Evolutionary conservation across 1,140 invertebrate species (phyloP).

Genomic region (Laupala kohalensis): DNA sequence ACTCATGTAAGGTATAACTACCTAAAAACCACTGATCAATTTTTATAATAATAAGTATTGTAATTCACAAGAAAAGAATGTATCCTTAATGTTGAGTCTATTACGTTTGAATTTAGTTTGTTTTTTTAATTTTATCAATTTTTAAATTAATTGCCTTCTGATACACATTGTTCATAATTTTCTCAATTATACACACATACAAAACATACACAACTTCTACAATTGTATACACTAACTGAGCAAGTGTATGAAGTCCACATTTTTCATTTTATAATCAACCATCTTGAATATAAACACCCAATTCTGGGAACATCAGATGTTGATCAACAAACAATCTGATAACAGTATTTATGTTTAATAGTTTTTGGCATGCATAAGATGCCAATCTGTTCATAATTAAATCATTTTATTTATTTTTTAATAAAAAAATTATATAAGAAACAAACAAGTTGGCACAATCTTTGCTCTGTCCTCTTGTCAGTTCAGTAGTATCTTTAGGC

Average conservation of each 20-base stretch:
- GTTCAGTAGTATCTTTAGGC: neutral
- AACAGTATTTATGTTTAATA: neutral
- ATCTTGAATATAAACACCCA: neutral
- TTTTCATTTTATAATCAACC: neutral
- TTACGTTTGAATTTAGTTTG: neutral
- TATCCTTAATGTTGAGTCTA: neutral
- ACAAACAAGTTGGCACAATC: neutral
- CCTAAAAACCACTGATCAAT: neutral
- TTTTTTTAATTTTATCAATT: neutral
- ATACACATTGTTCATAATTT: neutral
- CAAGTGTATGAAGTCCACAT: neutral
- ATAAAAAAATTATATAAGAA: neutral
- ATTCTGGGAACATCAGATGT: neutral
- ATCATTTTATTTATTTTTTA: neutral
- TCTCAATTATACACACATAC: neutral
- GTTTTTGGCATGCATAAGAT: neutral
- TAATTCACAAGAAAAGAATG: neutral
- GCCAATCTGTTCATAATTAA: neutral
- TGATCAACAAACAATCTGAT: neutral
- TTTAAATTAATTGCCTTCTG: neutral
- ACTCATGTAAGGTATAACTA: neutral
- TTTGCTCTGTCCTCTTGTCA: neutral
- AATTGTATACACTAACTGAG: neutral
- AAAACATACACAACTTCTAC: neutral
- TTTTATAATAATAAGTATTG: neutral